Percentiles rank a stretch among this genome's conserved stretches.
phyloP scores from a whole-genome alignment of 2,888 invertebrate genomes.

The Tenthredo scrophulariae region DNA sequence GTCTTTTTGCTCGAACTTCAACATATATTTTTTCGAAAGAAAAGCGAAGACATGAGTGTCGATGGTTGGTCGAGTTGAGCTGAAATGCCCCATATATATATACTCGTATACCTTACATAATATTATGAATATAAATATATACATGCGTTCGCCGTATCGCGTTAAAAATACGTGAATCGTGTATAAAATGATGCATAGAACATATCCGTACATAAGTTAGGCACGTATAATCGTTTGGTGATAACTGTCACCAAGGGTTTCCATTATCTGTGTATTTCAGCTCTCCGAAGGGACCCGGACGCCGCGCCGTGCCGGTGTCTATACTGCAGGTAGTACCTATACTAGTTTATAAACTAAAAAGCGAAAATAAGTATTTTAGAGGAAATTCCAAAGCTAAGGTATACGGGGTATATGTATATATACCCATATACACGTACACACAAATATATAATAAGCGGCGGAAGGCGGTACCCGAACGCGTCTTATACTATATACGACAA shows the following conservation, averaged over 20 bases:
- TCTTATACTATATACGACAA: background rate
- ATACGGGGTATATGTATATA: background rate
- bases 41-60: too few species aligned
- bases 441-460: background rate
- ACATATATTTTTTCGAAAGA: too few species aligned
- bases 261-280: slow-evolving; percentile 50
- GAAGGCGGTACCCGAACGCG: slow-evolving; percentile 18
- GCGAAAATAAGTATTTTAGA: slow-evolving; percentile 14
- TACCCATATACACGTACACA: background rate
- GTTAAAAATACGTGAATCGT: background rate
- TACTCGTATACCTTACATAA: too few species aligned
- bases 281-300: slow-evolving; percentile 1
- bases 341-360: background rate
- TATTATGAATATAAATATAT: background rate
- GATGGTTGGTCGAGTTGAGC: too few species aligned
- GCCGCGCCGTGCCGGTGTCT: background rate
- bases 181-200: slow-evolving; percentile 11
- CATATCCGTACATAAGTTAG: slow-evolving; percentile 4
- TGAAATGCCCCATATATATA: background rate
- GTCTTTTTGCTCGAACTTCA: too few species aligned
- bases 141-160: background rate
- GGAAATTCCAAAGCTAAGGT: slow-evolving; percentile 16
- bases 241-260: slow-evolving; percentile 52
- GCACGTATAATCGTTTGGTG: slow-evolving; percentile 39
- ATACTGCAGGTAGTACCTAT: slow-evolving; percentile 11